phyloP scores from a whole-genome alignment of 2,113 vertebrate genomes.

The Recurvirostra avosetta region DNA sequence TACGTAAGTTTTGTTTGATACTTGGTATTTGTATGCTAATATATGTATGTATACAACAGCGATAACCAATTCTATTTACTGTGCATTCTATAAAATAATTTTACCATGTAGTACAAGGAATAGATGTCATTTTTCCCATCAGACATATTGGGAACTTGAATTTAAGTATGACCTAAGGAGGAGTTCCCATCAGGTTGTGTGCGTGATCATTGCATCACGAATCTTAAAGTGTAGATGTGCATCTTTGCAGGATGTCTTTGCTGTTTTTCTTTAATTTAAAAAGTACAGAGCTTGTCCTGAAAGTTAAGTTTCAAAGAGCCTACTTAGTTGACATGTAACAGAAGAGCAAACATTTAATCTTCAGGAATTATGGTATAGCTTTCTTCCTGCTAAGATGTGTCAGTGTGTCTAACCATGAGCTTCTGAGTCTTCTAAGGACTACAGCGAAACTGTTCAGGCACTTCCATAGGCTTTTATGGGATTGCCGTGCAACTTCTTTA shows the following conservation, averaged over 20 bases:
- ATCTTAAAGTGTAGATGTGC: neutral
- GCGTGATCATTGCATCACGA: neutral
- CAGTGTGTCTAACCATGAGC: neutral
- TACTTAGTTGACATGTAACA: neutral
- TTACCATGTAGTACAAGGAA: neutral
- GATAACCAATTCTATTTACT: neutral
- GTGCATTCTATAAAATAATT: neutral
- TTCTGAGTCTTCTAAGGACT: neutral
- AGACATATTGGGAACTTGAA: neutral
- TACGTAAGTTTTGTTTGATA: constrained; percentile 83
- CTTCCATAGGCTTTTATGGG: neutral
- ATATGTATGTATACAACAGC: neutral
- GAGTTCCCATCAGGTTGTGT: neutral
- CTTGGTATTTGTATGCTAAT: neutral
- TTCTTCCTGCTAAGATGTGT: neutral
- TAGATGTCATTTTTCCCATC: neutral
- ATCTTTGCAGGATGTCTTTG: neutral
- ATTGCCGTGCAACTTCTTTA: neutral
- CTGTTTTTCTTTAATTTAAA: neutral
- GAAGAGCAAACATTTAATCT: neutral
- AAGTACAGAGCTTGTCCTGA: neutral
- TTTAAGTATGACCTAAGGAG: neutral
- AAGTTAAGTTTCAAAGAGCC: neutral
- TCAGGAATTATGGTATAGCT: neutral
- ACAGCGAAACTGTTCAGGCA: neutral